Evolutionary conservation across 2,113 vertebrate genomes (phyloP), one percentile per base, ranked within the genome.

Genomic region (Xiphophorus hellerii): DNA sequence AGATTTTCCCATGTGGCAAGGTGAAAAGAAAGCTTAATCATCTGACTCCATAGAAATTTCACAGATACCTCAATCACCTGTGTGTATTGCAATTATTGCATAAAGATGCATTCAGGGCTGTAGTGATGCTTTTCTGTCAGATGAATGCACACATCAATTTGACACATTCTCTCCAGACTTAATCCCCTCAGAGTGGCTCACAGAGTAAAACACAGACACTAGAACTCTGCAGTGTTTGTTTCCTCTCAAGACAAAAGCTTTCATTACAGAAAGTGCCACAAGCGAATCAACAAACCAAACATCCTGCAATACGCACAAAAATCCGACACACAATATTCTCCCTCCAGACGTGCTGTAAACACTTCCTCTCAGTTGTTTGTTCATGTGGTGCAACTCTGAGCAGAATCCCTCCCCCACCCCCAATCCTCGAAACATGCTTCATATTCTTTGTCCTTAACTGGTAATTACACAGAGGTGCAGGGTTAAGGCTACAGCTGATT

Each of bases 401-500:
- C 54, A 42, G 74, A 81, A 42, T 15, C 14, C 14, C 74, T 70
- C 79, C 63, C 58, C 39, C 5, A 73, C 75, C 79, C 66, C 63
- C 60, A 13, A 29, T 58, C 51, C 25, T 58, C 8, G 30, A 73
- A 86, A 82, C 71, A 64, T 65, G 1, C 64, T 83, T 81, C 77
- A 79, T 87, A 87, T 74, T 82, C 71, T 69, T 61, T 27, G 11
- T 78, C 75, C 78, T 66, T 69, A 63, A 80, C 71, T 62, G 71
- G 75, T 84, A 87, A 90, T 90, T 90, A 86, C 64, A 33, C 4
- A 25, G 80, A 89, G 85, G 85, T 85, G 84, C 85, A 17, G 80
- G 81, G 90, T 91, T 87, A 88, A 85, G 78, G 80, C 80, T 76
- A 83, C 81, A 84, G 88, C 69, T 87, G 90, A 93, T 90, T 92